Evolutionary conservation across 2,113 vertebrate species (phyloP).

Genomic region (Corapipo altera): DNA sequence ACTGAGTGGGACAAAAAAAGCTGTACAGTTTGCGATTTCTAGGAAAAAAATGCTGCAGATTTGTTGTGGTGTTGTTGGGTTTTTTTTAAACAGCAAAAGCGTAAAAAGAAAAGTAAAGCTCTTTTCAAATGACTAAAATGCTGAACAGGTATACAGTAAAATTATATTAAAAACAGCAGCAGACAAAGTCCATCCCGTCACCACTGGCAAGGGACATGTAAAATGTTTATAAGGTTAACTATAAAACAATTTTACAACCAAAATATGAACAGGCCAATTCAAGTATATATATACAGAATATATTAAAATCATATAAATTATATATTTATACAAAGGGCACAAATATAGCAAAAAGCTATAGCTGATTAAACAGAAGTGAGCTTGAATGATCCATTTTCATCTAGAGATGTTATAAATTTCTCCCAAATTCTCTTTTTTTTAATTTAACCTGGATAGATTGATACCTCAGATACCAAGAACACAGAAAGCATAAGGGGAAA

Average conservation of each 20-base stretch:
- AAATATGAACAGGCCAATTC: constrained; percentile 75
- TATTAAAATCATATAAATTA: constrained; percentile 91
- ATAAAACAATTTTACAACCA: constrained; percentile 71
- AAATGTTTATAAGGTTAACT: constrained; percentile 68
- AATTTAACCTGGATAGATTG: constrained; percentile 7
- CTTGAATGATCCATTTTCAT: constrained; percentile 2
- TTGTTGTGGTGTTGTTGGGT: not conserved
- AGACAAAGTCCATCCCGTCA: constrained; percentile 47
- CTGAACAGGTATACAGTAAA: constrained; percentile 48
- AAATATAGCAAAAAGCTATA: constrained; percentile 72
- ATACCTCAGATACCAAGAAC: constrained; percentile 20
- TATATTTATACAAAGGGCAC: constrained; percentile 82
- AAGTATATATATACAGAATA: constrained; percentile 79
- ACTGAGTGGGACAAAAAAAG: not conserved
- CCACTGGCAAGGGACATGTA: constrained; percentile 53
- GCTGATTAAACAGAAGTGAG: constrained; percentile 42
- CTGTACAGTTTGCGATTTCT: not conserved
- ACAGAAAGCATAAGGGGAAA: not conserved
- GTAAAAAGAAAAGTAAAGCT: constrained; percentile 62
- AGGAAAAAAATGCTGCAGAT: constrained; percentile 7
- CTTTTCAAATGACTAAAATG: constrained; percentile 53
- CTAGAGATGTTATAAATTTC: not conserved
- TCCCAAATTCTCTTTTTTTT: not conserved
- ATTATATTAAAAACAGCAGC: constrained; percentile 69
- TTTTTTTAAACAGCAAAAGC: not conserved